Evolutionary conservation across 2,797 vertebrate genomes (phyloP), one percentile per base, ranked within the genome.

Genomic region (Taeniopygia guttata): DNA sequence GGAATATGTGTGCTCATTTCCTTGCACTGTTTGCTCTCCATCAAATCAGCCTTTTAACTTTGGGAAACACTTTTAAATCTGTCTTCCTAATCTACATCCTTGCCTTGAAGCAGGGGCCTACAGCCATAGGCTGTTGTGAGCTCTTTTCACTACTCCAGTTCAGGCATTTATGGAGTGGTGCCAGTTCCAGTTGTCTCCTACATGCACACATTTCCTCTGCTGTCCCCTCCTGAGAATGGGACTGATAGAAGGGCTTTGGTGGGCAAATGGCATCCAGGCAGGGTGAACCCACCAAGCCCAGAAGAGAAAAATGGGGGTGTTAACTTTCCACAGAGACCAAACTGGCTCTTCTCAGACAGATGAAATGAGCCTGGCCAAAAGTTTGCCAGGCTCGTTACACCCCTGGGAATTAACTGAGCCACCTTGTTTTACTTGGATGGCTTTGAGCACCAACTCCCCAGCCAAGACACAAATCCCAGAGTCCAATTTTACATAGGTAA

Each of bases 1-100:
- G 64, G 13, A 22, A 2, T 4, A 3, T 0, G 3, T 48, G 18
- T 17, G 3, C 27, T 45, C 19, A 2, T 52, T 32, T 43, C 84
- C 64, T 81, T 32, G 40, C 38, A 6, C 25, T 46, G 18, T 1
- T 38, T 51, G 29, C 7, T 26, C 30, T 4, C 58, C 36, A 42
- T 12, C 81, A 69, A 45, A 46, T 21, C 30, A 32, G 51, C 55
- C 49, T 42, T 32, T 76, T 29, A 62, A n/a, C 25, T 43, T 30
- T 4, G 16, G 21, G 38, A 68, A 74, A 27, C 52, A 22, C 5
- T 38, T 93, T 34, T 36, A 74, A 36, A 40, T 48, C 38, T 54
- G 8, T 8, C 54, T 74, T 55, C 48, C 55, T 25, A 23, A n/a
- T 56, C 58, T 17, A 27, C 38, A 30, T 21, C 51, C 32, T 38